A percentile compares a stretch with the other conserved stretches of the same genome.
Conservation (phyloP, 2,113 vertebrate genomes). For the Prionailurus viverrinus region DNA sequence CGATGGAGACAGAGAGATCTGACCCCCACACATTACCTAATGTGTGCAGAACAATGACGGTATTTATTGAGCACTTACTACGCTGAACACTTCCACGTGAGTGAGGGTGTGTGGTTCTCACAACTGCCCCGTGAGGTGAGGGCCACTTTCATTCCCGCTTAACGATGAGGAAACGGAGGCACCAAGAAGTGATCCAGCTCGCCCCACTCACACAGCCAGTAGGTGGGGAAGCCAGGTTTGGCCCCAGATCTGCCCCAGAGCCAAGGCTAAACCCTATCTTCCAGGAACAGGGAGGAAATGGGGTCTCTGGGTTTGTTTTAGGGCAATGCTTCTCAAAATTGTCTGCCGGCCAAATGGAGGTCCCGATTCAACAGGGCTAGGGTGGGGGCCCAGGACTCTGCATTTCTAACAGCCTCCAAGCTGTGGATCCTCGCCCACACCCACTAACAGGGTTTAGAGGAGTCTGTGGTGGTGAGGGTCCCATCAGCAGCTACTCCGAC, state of each 20-base stretch:
- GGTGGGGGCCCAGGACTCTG: too few relatives aligned
- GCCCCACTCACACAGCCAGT: background rate
- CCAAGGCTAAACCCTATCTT: background rate
- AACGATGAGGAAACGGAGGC: background rate
- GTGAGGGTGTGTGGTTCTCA: rapidly evolving
- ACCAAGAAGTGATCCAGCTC: background rate
- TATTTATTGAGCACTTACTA: background rate
- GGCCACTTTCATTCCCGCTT: background rate
- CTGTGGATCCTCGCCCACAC: background rate
- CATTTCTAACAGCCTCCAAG: background rate
- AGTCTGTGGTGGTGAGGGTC: background rate
- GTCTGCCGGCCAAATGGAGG: background rate
- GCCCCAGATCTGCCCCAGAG: background rate
- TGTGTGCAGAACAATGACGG: rapidly evolving
- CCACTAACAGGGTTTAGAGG: rapidly evolving
- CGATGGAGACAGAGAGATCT: background rate
- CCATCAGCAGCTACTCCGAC: background rate
- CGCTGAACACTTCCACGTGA: rapidly evolving
- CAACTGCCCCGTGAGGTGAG: rapidly evolving
- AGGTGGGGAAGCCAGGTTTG: rapidly evolving
- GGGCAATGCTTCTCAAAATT: background rate
- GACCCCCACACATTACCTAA: too few relatives aligned
- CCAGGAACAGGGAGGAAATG: background rate
- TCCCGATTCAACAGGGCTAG: background rate
- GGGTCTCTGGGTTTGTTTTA: background rate